Evolutionary conservation across 2,797 vertebrate species (phyloP), one percentile per base, ranked within the genome.

Genomic region (Micropoecilia bifurca): DNA sequence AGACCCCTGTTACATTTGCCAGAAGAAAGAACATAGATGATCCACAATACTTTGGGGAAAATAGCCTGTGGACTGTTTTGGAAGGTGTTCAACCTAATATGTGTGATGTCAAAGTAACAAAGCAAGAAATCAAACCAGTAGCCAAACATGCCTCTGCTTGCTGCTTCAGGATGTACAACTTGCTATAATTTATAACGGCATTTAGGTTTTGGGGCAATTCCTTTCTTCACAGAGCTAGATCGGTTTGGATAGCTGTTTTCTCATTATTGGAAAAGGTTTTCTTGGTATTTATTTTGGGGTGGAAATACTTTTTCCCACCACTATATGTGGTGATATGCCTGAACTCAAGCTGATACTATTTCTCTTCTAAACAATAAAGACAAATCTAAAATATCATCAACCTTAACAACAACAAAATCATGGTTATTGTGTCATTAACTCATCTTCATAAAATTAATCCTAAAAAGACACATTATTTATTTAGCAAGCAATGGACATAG

Each of bases 381-480:
- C 22, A 43, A 69, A 69, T 43, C 25, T 39, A 68, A 16, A 71
- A 13, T n/a, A 2, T 14, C 1, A 71, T 71, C 4, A 71, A 13
- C 41, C n/a, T 13, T 6, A 28, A 30, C 30, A 73, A n/a, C 25
- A 39, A 73, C 4, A 57, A 50, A 53, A 43, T 25, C 9, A 59
- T 50, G 6, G 18, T 71, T n/a, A 30, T 14, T 33, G 16, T 30
- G 33, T 71, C 28, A 33, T 28, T 9, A 3, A 25, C 7, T 43
- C 12, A 22, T 55, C n/a, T 30, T 20, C 16, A 45, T 45, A 20
- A n/a, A 13, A 68, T 1, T 7, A 48, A 81, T 46, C 53, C 72
- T 71, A 50, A 73, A 6, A 9, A 69, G 39, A 78, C 84, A 61
- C 75, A 90, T 85, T 87, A 88, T 85, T 88, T 82, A 87, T 41